A percentile compares a stretch with the other conserved stretches of the same genome.
These are phyloP conservation scores for Taxidea taxus DNA, from an alignment of 2,113 vertebrate genomes.

Conservation along the genomic window DNA sequence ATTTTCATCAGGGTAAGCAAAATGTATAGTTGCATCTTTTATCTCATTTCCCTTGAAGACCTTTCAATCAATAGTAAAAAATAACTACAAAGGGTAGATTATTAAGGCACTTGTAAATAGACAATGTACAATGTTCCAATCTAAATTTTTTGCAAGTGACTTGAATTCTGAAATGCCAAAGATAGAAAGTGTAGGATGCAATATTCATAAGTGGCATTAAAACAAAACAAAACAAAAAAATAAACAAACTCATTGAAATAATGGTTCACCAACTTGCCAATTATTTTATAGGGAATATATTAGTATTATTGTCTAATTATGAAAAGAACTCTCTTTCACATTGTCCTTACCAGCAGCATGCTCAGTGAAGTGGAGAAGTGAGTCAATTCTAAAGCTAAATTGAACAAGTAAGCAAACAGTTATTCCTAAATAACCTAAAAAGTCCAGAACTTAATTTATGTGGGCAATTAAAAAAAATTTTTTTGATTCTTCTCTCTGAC, in stretches of 20 bases:
- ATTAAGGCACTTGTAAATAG: neutral
- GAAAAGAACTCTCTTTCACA: neutral
- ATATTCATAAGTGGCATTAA: neutral
- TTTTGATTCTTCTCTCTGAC: neutral
- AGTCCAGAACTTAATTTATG: neutral
- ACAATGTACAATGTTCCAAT: neutral
- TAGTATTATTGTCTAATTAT: conserved; percentile 31
- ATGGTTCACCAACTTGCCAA: neutral
- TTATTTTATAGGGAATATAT: conserved; percentile 25
- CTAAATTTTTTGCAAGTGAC: neutral
- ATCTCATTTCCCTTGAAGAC: neutral
- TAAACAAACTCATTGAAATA: neutral
- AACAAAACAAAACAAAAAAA: neutral
- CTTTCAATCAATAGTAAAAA: neutral
- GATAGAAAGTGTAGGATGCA: neutral
- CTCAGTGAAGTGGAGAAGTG: neutral
- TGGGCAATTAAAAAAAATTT: neutral
- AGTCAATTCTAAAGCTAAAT: conserved; percentile 10
- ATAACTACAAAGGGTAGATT: neutral
- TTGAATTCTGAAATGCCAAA: neutral
- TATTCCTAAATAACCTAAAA: conserved; percentile 8
- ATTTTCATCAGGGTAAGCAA: neutral
- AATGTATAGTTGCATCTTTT: neutral
- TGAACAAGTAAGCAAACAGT: conserved; percentile 16
- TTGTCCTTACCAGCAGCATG: neutral